Conservation (phyloP, 2,888 invertebrate genomes). For the Machimus rusticus region DNA sequence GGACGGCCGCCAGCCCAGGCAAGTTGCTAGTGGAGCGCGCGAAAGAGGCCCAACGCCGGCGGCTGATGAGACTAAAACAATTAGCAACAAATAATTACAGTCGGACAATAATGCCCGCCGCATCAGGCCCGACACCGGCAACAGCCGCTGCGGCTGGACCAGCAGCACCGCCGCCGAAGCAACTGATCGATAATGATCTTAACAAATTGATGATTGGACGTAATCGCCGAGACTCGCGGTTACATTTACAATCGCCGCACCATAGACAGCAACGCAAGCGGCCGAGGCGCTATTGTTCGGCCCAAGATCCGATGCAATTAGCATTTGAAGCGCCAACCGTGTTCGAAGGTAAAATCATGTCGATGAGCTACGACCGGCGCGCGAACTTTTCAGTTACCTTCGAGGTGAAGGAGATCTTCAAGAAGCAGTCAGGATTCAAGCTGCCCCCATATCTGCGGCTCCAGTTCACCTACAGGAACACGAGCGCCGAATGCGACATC, state of each 20-base stretch:
- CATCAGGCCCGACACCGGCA: background rate
- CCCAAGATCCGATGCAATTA: conserved; percentile 70
- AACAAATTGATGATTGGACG: conserved; percentile 43
- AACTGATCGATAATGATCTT: conserved; percentile 39
- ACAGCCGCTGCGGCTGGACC: background rate
- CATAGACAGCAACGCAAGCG: conserved; percentile 51
- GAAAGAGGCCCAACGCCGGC: conserved; percentile 41
- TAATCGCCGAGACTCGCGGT: conserved; percentile 44
- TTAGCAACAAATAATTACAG: conserved; percentile 33
- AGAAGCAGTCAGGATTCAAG: conserved; percentile 65
- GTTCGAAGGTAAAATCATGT: conserved; percentile 71
- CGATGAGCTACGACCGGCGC: conserved; percentile 68
- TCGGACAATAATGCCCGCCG: conserved; percentile 34
- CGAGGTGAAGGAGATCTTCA: conserved; percentile 70
- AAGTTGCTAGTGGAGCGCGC: conserved; percentile 27
- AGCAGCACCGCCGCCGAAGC: conserved; percentile 13
- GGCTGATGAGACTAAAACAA: conserved; percentile 41
- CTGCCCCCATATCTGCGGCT: conserved; percentile 58
- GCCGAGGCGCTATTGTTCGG: conserved; percentile 66
- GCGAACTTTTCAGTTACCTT: conserved; percentile 72
- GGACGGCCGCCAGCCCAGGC: conserved; percentile 29
- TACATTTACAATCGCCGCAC: conserved; percentile 44
- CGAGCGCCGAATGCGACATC: conserved; percentile 62
- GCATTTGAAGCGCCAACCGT: conserved; percentile 73
- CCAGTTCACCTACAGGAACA: conserved; percentile 60